phyloP scores from a whole-genome alignment of 2,113 vertebrate species.

The Cephalopterus ornatus region DNA sequence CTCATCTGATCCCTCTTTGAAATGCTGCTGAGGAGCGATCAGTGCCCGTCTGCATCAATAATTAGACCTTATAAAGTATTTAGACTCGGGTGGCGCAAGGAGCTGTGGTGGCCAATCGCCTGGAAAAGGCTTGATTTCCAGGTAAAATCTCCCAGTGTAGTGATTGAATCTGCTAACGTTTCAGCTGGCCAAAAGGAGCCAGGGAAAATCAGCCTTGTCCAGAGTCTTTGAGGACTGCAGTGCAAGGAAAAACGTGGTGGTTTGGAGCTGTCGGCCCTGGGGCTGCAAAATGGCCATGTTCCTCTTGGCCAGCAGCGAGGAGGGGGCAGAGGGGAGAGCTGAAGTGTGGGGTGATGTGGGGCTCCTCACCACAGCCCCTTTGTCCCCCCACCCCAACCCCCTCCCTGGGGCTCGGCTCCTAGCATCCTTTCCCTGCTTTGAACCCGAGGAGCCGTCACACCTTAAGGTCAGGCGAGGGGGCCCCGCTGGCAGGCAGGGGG shows the following conservation, averaged over 20 bases:
- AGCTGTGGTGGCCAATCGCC: neutral
- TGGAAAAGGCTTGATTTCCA: slow-evolving; percentile 25
- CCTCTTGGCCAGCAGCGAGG: fast-evolving
- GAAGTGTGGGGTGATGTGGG: neutral
- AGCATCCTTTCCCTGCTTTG: slow-evolving; percentile 44
- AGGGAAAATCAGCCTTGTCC: neutral
- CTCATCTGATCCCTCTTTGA: neutral
- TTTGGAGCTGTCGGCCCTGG: neutral
- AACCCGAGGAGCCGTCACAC: slow-evolving; percentile 40
- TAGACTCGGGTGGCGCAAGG: neutral
- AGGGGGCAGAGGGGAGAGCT: neutral
- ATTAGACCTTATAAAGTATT: slow-evolving; percentile 19
- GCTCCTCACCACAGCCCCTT: neutral
- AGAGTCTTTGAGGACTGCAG: neutral
- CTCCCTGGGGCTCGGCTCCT: neutral
- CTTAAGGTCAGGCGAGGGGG: slow-evolving; percentile 40
- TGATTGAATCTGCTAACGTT: neutral
- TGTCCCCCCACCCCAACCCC: fast-evolving
- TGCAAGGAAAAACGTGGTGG: neutral
- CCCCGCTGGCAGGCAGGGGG: neutral
- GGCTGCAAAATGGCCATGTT: neutral
- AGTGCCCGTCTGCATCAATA: neutral
- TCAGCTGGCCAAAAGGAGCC: neutral
- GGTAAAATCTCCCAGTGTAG: neutral
- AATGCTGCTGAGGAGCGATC: neutral